These are phyloP conservation scores for Oreohelix idahoensis DNA, from an alignment of 1,140 invertebrate species.

Conservation along the genomic window DNA sequence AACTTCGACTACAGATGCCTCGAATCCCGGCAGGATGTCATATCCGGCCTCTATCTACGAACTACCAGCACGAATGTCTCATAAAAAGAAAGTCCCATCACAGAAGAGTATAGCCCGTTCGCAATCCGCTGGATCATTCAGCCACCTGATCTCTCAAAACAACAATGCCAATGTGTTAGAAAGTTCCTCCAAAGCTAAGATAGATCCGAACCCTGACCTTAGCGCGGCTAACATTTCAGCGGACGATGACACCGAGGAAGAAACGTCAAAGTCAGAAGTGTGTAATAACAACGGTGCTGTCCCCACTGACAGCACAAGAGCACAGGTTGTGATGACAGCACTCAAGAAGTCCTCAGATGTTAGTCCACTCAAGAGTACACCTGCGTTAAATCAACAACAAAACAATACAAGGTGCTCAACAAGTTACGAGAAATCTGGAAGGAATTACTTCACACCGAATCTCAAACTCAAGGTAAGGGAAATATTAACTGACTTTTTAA, in stretches of 20 bases:
- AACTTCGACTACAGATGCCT: background rate
- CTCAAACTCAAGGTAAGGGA: conserved; percentile 5
- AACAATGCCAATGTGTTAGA: background rate
- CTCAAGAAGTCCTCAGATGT: background rate
- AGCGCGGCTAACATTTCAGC: background rate
- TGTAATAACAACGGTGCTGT: background rate
- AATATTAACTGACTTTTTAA: too few relatives aligned
- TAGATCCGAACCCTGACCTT: background rate
- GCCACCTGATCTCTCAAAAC: background rate
- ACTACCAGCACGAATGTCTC: background rate
- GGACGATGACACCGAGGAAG: background rate
- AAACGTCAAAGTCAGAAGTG: background rate
- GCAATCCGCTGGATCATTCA: background rate
- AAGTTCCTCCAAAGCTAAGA: background rate
- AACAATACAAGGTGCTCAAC: background rate
- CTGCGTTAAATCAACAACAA: background rate
- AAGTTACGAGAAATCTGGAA: background rate
- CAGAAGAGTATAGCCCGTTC: background rate
- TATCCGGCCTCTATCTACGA: background rate
- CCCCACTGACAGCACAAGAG: background rate
- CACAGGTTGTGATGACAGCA: background rate
- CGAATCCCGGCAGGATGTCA: background rate
- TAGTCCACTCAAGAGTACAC: background rate
- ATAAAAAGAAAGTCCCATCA: background rate
- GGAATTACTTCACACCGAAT: conserved; percentile 14